Evolutionary conservation across 1,140 invertebrate genomes (phyloP), one percentile per base, ranked within the genome.

Genomic region (Sycophaga agraensis): DNA sequence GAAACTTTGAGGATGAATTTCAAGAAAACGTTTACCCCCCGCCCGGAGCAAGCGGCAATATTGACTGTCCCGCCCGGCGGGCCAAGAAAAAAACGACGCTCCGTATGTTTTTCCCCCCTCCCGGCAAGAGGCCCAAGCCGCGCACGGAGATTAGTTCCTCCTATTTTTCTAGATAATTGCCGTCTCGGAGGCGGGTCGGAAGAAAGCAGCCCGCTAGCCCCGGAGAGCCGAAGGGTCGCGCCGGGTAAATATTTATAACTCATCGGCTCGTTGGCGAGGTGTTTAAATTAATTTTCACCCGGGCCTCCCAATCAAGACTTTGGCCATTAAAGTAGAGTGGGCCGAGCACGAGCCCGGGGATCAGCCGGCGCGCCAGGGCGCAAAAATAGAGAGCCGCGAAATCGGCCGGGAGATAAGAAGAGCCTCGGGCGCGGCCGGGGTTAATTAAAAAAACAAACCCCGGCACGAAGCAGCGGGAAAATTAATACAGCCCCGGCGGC

Each of bases 241-340:
- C n/a, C 37, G 14, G 7, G 39, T 43, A 43, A 55, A 55, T 56
- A 56, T 56, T 56, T 56, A 45, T 34, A 46, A 56, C 26, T 56
- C 54, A 56, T 56, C 42, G 24, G 6, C 1, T 17, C 42, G 9
- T n/a, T 19, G 26, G 12, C n/a, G 21, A 56, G 11, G 42, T 46
- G 26, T 46, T 56, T 22, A 40, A 37, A 58, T 48, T 48, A 58
- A 58, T 58, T 58, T 49, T 45, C 54, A 0, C 12, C 34, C 34
- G 8, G n/a, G 17, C 8, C 31, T 54, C 24, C 22, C 39, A 55
- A 55, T 55, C 16, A 55, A 31, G 26, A 53, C 35, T 53, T 53
- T 53, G 11, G 37, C 35, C 35, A 53, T 53, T 53, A 55, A 55
- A 24, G 50, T 26, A 26, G 28, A 43, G 53, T 56, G 22, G 22